Conservation (phyloP, 2,888 invertebrate genomes). For the Nymphalis c-album region DNA sequence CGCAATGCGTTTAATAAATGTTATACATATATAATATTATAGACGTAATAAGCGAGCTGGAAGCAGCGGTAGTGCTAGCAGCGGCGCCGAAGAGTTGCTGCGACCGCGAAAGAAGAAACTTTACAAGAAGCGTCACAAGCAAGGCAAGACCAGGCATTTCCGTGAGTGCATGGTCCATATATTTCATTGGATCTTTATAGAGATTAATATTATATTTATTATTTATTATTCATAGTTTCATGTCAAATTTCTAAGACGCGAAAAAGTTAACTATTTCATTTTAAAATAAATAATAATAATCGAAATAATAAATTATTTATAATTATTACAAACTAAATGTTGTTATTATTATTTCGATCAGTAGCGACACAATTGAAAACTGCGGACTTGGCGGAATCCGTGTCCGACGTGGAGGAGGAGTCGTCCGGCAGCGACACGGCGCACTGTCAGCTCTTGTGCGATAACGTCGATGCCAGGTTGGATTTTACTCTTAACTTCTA, state of each 20-base stretch:
- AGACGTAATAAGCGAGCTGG: constrained; percentile 75
- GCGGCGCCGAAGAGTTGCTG: constrained; percentile 73
- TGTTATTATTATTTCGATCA: constrained; percentile 42
- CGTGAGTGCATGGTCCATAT: constrained; percentile 69
- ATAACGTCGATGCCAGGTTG: constrained; percentile 75
- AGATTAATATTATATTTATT: neutral
- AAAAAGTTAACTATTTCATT: no score
- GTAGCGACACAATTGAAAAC: constrained; percentile 71
- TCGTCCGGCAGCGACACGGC: constrained; percentile 81
- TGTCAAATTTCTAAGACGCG: no score
- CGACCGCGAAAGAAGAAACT: constrained; percentile 83
- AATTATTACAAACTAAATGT: constrained; percentile 31
- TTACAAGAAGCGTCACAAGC: constrained; percentile 84
- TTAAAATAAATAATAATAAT: no score
- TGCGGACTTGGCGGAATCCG: constrained; percentile 80
- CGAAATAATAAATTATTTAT: no score
- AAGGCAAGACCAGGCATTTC: constrained; percentile 69
- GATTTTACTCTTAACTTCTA: neutral
- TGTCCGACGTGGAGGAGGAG: constrained; percentile 83
- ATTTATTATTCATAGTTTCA: no score
- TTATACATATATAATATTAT: constrained; percentile 5
- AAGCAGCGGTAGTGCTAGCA: constrained; percentile 76
- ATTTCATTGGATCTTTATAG: constrained; percentile 16
- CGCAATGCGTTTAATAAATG: neutral
- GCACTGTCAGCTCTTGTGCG: constrained; percentile 74